Conservation (phyloP, 2,888 invertebrate species). For the Erebia aethiops region DNA sequence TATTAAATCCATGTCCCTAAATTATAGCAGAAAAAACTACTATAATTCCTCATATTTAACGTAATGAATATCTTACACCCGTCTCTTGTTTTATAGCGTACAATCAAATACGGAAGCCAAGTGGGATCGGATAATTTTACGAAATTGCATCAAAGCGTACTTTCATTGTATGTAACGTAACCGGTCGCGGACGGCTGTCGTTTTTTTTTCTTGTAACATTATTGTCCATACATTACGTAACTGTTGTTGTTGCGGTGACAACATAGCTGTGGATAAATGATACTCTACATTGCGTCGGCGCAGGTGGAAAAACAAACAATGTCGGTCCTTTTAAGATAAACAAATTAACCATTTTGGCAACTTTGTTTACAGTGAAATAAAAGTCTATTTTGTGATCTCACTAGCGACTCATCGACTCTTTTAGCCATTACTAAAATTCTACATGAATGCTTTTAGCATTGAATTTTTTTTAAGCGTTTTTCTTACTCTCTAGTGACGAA, state of each 20-base stretch:
- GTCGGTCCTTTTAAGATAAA: neutral
- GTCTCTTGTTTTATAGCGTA: conserved; percentile 15
- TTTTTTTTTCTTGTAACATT: conserved; percentile 40
- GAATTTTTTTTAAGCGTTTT: too few species aligned
- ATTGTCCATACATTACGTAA: conserved; percentile 40
- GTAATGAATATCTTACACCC: neutral
- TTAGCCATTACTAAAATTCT: too few species aligned
- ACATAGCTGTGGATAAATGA: conserved; percentile 29
- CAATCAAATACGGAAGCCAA: conserved; percentile 41
- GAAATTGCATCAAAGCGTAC: conserved; percentile 46
- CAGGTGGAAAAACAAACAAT: neutral
- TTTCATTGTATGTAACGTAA: conserved; percentile 48
- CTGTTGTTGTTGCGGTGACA: conserved; percentile 44
- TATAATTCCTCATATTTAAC: neutral
- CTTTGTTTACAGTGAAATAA: too few species aligned
- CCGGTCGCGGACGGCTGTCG: conserved; percentile 34
- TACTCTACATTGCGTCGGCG: conserved; percentile 9
- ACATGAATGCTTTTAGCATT: too few species aligned
- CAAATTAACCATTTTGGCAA: too few species aligned
- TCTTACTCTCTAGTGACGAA: too few species aligned
- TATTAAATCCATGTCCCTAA: too few species aligned
- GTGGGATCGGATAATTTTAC: conserved; percentile 40
- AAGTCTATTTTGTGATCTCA: too few species aligned
- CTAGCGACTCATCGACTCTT: too few species aligned
- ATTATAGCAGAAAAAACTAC: too few species aligned